Evolutionary conservation across 2,888 invertebrate species (phyloP), one percentile per base, ranked within the genome.

Genomic region (Tachina grossa): DNA sequence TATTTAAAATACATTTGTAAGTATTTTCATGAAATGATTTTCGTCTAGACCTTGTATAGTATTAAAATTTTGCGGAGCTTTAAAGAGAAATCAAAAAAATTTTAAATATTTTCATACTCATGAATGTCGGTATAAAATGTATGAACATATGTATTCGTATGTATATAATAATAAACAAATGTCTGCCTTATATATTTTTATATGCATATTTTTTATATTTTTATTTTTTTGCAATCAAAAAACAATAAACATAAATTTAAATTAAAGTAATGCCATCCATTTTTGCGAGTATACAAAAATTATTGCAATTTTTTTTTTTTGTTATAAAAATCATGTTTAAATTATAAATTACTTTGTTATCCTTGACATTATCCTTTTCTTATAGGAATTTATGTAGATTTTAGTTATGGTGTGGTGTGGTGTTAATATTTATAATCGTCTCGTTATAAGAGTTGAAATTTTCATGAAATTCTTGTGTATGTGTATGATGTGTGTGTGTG

Each of bases 381-480:
- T 83, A 61, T 41, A 63, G 9, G 53, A 31, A 47, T 63, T 31
- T 61, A 39, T 59, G 4, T n/a, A n/a, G 11, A 16, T 22, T 45
- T 14, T 59, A 9, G 13, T 11, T 49, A n/a, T 53, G 69, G 53
- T 47, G 53, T 53, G 69, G 53, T 47, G 53, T 81, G 68, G 77
- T 76, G 83, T 79, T 74, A 84, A 85, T 86, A 87, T 85, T 87
- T 87, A 84, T 84, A 87, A 85, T 87, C 83, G 76, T 86, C 84
- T 81, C 77, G 66, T 80, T 81, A 61, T 47, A 81, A 66, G 53
- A 83, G 79, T 87, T 79, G 61, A 78, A 74, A 74, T 75, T 63
- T 79, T 6, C 69, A 75, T 74, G n/a, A 59, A 79, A 71, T 76
- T 75, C 82, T 79, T 45, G 9, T 43, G n/a, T 66, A 14, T 63